Percentiles rank a stretch among this genome's conserved stretches.
Conservation (phyloP, 2,888 invertebrate genomes). For the Achlya flavicornis region DNA sequence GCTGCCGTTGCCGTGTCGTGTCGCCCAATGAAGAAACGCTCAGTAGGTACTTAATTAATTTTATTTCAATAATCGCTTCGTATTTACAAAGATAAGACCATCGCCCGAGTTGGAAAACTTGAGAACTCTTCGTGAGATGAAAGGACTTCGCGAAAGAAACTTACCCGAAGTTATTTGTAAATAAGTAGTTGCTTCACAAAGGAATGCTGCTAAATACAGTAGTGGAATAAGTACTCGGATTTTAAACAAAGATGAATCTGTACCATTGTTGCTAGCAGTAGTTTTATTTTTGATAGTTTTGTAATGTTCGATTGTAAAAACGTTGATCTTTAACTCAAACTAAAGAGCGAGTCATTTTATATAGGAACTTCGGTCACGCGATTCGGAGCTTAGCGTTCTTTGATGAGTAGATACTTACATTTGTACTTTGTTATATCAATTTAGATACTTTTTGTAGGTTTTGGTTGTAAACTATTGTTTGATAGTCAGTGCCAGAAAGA, state of each 20-base stretch:
- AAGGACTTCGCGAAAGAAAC: constrained; percentile 42
- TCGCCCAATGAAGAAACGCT: too few relatives aligned
- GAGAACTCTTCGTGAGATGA: constrained; percentile 42
- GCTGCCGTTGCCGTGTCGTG: too few relatives aligned
- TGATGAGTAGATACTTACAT: constrained; percentile 16
- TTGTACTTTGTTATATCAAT: constrained; percentile 26
- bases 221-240: constrained; percentile 34
- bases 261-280: constrained; percentile 17
- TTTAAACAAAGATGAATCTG: constrained; percentile 35
- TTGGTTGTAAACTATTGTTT: constrained; percentile 2
- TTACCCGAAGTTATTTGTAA: constrained; percentile 49
- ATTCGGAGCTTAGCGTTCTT: constrained; percentile 45
- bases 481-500: not conserved
- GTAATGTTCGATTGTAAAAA: constrained; percentile 22
- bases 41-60: too few relatives aligned
- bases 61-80: not conserved
- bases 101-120: constrained; percentile 32
- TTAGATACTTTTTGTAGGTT: constrained; percentile 5
- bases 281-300: constrained; percentile 28
- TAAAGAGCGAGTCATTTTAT: constrained; percentile 38
- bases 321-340: constrained; percentile 38
- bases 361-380: constrained; percentile 45
- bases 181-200: constrained; percentile 50
- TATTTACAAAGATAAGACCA: not conserved
- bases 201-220: constrained; percentile 50